These are phyloP conservation scores for Tragulus kanchil DNA, from an alignment of 2,113 vertebrate species.

Conservation along the genomic window DNA sequence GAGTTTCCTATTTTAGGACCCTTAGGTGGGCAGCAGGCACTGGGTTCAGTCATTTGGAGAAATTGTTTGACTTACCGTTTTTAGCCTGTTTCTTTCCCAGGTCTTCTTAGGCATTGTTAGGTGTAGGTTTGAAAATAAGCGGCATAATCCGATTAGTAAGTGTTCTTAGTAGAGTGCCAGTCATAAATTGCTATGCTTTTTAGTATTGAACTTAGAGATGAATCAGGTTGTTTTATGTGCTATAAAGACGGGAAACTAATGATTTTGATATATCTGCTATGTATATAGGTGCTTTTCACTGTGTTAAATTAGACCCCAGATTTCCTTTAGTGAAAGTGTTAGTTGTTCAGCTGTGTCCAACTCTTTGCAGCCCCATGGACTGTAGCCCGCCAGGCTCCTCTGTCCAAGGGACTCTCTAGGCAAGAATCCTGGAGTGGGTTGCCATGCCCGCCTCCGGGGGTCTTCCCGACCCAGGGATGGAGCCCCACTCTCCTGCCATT, in stretches of 20 bases:
- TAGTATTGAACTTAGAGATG: not conserved
- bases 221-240: not conserved
- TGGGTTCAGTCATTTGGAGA: not conserved
- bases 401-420: not conserved
- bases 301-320: not conserved
- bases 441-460: not conserved
- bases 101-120: not conserved
- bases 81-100: slow-evolving; percentile 41
- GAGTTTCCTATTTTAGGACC: not conserved
- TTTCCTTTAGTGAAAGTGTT: slow-evolving; percentile 6
- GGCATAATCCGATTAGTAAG: not conserved
- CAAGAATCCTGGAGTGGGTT: not conserved
- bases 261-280: not conserved
- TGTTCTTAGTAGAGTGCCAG: not conserved
- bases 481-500: not conserved
- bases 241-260: not conserved
- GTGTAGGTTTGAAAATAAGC: not conserved
- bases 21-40: not conserved
- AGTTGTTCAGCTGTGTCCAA: not conserved
- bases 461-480: not conserved
- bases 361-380: not conserved
- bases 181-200: slow-evolving; percentile 3
- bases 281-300: not conserved
- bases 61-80: slow-evolving; percentile 32
- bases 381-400: not conserved